Evolutionary conservation across 2,797 vertebrate genomes (phyloP), one percentile per base, ranked within the genome.

Genomic region (Erpetoichthys calabaricus): DNA sequence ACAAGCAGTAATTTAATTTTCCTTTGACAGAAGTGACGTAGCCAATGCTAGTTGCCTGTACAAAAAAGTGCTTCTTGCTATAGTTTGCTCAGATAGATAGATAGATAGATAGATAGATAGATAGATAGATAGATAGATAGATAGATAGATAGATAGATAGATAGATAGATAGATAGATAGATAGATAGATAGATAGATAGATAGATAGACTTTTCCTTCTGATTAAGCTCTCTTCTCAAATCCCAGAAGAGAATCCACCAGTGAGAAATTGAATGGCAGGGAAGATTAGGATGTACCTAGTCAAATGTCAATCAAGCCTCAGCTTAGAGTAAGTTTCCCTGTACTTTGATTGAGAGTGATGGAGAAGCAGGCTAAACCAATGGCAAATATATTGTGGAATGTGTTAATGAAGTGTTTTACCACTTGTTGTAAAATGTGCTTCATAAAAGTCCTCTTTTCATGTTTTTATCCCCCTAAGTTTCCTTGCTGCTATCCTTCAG

Each of bases 181-280:
- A 25, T 25, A 25, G 25, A 25, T 25, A 25, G 25, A 25, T 25
- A 25, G 25, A 25, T 25, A 25, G 25, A 25, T 25, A 25, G 78
- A 71, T 73, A 75, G 80, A 77, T 79, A 76, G 77, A 9, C 5
- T 5, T 44, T n/a, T 25, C 8, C 42, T 50, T 42, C 45, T 42
- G 45, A 55, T 44, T 42, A 10, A 44, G 47, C 56, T 52, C 44
- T 53, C 46, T 54, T 54, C 47, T 45, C 45, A 56, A 59, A 46
- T 46, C 54, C 47, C 51, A 47, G 10, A 59, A 2, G 9, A 44
- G 47, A 51, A 44, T 52, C 9, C 54, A 56, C 54, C 53, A 49
- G 45, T 53, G 57, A 53, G 42, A 50, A 7, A 7, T 7, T 53
- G 46, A 56, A 51, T 56, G 53, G 53, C 53, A 50, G 55, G 61